Evolutionary conservation across 2,888 invertebrate genomes (phyloP), one percentile per base, ranked within the genome.

Genomic region (Amphipyra tragopoginis): DNA sequence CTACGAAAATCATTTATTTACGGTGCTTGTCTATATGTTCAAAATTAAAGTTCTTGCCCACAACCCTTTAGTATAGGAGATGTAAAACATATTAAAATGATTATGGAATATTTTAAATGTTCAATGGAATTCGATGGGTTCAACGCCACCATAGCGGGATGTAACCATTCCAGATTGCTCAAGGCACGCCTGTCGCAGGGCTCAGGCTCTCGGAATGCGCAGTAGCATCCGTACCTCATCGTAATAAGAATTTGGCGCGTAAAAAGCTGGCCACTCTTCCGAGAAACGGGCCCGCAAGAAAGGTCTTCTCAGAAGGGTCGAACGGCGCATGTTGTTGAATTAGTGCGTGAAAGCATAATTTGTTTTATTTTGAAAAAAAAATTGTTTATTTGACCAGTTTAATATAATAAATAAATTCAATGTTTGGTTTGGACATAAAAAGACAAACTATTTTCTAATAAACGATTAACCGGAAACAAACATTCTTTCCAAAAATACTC

Each of bases 161-260:
- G 72, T 72, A 76, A 64, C 72, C 71, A 80, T 79, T 77, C 78
- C 77, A 76, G 81, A 84, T 82, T 82, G 80, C 79, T 80, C 77
- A 80, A 81, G 71, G 70, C 69, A 55, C 61, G 60, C 65, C 61
- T 59, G 68, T 68, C 62, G 52, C 69, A 72, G 71, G 76, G 79
- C 65, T 60, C 59, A 71, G 68, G 65, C 64, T 55, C 58, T 69
- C 64, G 82, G 82, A 80, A 84, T 81, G 84, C 71, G 75, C 79
- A 75, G 67, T 68, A 65, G 63, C 75, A 65, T 65, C 64, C 61
- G 52, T 55, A 65, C 65, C 65, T 76, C 77, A 83, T 87, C 87
- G 85, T 86, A 85, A 85, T 85, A 85, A 86, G 84, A 90, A 86
- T 88, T 89, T 87, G 84, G 85, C 84, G 82, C 83, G 87, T 81